Evolutionary conservation across 2,113 vertebrate species (phyloP).

Genomic region (Plestiodon gilberti): DNA sequence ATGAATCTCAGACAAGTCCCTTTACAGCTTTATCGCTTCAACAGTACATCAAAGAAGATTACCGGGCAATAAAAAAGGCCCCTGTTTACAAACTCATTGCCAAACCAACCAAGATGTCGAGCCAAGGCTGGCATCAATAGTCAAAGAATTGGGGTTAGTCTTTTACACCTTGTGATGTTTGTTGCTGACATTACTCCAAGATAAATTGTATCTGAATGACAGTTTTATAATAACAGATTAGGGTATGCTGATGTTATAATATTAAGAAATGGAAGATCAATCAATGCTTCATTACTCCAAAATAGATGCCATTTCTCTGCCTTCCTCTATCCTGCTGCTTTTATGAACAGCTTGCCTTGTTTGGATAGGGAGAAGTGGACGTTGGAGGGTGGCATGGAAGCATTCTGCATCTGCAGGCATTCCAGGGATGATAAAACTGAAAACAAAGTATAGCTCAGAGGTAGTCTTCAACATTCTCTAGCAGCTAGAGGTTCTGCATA

Average conservation of each 20-base stretch:
- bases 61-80: neutral
- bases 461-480: neutral
- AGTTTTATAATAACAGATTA: conserved; percentile 3
- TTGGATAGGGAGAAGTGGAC: neutral
- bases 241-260: neutral
- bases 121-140: neutral
- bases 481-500: neutral
- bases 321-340: neutral
- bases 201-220: neutral
- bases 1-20: neutral
- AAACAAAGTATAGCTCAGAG: neutral
- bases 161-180: neutral
- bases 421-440: neutral
- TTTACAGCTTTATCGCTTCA: neutral
- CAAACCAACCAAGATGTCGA: neutral
- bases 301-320: neutral
- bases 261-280: neutral
- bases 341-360: neutral
- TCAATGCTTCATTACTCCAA: neutral
- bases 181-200: neutral
- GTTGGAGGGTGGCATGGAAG: neutral
- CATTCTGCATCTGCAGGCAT: neutral
- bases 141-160: neutral
- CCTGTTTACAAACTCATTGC: neutral
- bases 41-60: neutral